Base-by-base conservation (phyloP, 2,797 vertebrate species). In the Mastacembelus armatus region DNA sequence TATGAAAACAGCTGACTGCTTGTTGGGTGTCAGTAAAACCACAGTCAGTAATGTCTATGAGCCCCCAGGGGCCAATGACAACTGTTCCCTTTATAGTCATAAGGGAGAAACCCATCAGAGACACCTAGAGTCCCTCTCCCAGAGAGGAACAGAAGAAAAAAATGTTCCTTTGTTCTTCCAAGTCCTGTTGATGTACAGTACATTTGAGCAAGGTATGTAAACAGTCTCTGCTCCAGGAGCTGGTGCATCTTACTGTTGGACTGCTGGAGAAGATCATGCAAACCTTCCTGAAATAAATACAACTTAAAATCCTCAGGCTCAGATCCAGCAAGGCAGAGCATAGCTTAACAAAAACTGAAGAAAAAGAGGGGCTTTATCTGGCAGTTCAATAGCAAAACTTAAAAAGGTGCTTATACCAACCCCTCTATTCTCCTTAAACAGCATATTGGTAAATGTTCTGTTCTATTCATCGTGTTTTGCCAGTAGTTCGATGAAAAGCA, bases 181-280 rank as follows among this genome's bases (percentile, higher is more conserved):
- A 33, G 14, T 45, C 30, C 47, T 52, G 71, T 36, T 50, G 22
- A 71, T 59, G 58, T 38, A 22, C 27, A 62, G 58, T 30, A 22
- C 27, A 62, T 64, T 50, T 72, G 29, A 80, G 15, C 29, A 39
- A 61, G 48, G 21, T 36, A 44, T 74, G 66, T 54, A 66, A 69
- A 78, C 30, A 50, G 27, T 10, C 63, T 12, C 10, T 43, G 56
- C 39, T 77, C 52, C 33, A 15, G 65, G 9, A 14, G 47, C 33
- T 66, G 3, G 1, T 35, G 49, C 5, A 50, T 76, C n/a, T 55
- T 33, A n/a, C 30, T 45, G 52, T 43, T 18, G 16, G 15, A 18
- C 36, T 18, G 50, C 50, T 66, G 48, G 39, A 48, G 54, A 36
- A 18, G 4, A 54, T 47, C 36, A 43, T 8, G 74, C 65, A 67